Evolutionary conservation across 2,113 vertebrate genomes (phyloP).

Genomic region (Eubucco bourcierii): DNA sequence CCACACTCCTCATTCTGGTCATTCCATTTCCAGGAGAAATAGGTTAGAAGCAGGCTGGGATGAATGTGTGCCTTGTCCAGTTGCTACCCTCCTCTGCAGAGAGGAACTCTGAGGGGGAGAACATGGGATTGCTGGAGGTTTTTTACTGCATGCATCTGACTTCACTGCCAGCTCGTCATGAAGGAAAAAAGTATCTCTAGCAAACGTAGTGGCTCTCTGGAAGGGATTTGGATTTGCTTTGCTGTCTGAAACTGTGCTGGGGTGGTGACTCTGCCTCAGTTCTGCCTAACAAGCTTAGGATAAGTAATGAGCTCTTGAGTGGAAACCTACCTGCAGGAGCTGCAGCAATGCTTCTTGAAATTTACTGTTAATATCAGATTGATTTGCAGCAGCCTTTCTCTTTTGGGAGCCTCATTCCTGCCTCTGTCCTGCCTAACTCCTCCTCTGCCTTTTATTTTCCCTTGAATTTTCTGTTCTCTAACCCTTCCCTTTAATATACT

Average conservation of each 20-base stretch:
- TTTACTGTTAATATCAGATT: background rate
- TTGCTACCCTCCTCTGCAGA: conserved; percentile 2
- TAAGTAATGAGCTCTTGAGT: background rate
- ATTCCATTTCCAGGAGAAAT: conserved; percentile 39
- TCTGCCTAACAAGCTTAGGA: background rate
- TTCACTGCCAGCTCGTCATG: background rate
- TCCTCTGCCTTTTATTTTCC: background rate
- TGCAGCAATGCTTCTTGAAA: background rate
- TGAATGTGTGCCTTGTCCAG: conserved; percentile 1
- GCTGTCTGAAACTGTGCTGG: background rate
- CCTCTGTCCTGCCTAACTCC: background rate
- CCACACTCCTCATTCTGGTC: conserved; percentile 31
- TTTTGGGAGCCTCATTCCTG: background rate
- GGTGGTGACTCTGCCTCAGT: background rate
- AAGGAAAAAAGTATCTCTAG: accelerated
- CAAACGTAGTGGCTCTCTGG: background rate
- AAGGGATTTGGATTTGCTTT: background rate
- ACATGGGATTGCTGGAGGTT: background rate
- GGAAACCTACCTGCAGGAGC: background rate
- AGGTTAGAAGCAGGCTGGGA: conserved; percentile 13
- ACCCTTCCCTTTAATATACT: background rate
- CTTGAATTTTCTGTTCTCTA: background rate
- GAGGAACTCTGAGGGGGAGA: background rate
- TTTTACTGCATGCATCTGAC: background rate
- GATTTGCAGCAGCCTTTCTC: background rate